Base-by-base conservation (phyloP, 2,113 vertebrate species). In the Phylloscopus whistleri region DNA sequence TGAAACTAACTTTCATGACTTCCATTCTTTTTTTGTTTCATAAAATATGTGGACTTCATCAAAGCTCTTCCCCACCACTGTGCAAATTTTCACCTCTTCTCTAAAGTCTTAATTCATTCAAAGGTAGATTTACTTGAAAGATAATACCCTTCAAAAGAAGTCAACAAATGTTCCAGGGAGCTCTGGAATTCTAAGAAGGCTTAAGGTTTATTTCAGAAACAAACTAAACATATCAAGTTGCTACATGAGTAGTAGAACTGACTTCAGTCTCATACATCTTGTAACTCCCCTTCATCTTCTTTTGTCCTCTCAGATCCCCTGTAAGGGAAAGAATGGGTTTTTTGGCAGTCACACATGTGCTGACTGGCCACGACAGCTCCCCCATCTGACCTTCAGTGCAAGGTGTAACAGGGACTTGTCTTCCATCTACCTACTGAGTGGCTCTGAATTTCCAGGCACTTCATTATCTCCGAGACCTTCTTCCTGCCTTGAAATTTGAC, bases 161-260 rank as follows among this genome's bases (percentile, higher is more conserved):
- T 39, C 64, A 79, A 28, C 24, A 9, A 53, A 64, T 75, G 73
- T 86, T 93, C 64, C 81, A 87, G 24, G 0, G 7, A 94, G 53
- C 35, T 68, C 4, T 52, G 62, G 82, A 94, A 87, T 90, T 79
- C 87, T 79, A 91, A 81, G 76, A 41, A 59, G 26, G 58, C 23
- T 49, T 69, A 53, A 56, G n/a, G 44, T 62, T 93, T 87, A 87
- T 91, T 96, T 93, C 87, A 88, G 44, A 79, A 93, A 78, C 75
- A 90, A 91, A 79, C 59, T 79, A 48, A 81, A 77, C 18, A 15
- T 51, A 87, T 76, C 74, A 79, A 87, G 62, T 85, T 93, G 78
- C 90, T 60, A 85, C 78, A 85, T 3, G 23, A 93, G 39, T 46
- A 73, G 70, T 3, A 83, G 19, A 89, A 78, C 30, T 75, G 66